Conservation (phyloP, 2,113 vertebrate genomes). For the Cebus imitator region DNA sequence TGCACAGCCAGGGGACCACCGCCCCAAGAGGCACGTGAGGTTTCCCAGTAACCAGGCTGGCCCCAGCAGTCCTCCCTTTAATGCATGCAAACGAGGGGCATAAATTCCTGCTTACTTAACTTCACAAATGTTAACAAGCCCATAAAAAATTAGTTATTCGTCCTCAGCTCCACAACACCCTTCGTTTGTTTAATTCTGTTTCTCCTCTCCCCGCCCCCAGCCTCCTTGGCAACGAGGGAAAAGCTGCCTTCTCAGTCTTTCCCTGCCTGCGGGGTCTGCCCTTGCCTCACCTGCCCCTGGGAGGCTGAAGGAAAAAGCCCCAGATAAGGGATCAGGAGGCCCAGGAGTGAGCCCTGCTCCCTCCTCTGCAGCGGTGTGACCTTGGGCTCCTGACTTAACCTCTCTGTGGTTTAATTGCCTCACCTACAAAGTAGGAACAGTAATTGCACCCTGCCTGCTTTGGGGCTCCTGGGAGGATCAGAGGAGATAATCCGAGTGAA, state of each 20-base stretch:
- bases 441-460: not conserved
- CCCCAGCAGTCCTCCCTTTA: slow-evolving; percentile 60
- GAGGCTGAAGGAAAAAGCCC: not conserved
- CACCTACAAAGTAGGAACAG: not conserved
- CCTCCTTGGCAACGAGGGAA: not conserved
- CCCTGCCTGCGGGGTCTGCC: not conserved
- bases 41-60: slow-evolving; percentile 73
- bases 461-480: not conserved
- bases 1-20: accelerated
- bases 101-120: slow-evolving; percentile 84
- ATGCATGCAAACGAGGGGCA: slow-evolving; percentile 82
- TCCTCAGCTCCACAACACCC: slow-evolving; percentile 73
- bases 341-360: not conserved
- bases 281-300: not conserved
- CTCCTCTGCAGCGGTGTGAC: not conserved
- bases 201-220: slow-evolving; percentile 23
- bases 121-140: slow-evolving; percentile 85
- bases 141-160: slow-evolving; percentile 81
- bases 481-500: slow-evolving; percentile 55
- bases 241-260: not conserved
- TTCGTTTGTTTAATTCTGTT: slow-evolving; percentile 74
- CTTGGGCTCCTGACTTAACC: slow-evolving; percentile 4
- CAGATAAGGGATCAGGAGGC: not conserved
- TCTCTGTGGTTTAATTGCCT: slow-evolving; percentile 51
- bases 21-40: not conserved